Evolutionary conservation across 2,797 vertebrate genomes (phyloP).

Genomic region (Tenualosa ilisha): DNA sequence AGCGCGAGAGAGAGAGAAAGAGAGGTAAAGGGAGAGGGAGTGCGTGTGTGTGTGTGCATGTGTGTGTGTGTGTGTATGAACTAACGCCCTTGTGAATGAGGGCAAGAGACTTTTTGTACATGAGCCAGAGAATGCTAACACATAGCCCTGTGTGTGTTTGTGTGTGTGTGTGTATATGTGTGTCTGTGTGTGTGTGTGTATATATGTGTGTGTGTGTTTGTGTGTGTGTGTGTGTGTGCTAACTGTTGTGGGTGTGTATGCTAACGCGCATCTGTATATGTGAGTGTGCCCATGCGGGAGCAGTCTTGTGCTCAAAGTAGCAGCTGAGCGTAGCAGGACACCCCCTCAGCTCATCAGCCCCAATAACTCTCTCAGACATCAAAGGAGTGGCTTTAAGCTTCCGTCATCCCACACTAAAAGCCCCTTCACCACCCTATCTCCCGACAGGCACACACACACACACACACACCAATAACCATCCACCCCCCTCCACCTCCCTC

Average conservation of each 20-base stretch:
- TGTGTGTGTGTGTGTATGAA: background rate
- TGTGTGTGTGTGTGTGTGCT: background rate
- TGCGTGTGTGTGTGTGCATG: background rate
- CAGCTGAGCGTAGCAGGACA: constrained; percentile 7
- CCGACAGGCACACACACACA: background rate
- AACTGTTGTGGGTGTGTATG: background rate
- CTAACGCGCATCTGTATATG: background rate
- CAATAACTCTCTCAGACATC: background rate
- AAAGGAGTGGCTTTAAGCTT: background rate
- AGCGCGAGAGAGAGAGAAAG: background rate
- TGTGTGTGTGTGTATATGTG: background rate
- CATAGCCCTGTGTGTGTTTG: background rate
- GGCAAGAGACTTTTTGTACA: too few relatives aligned
- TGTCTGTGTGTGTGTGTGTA: background rate
- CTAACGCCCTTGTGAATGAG: background rate
- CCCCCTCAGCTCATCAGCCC: constrained; percentile 4
- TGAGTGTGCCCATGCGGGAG: background rate
- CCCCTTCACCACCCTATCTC: background rate
- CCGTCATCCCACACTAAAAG: background rate
- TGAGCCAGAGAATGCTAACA: background rate
- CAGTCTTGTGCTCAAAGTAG: background rate
- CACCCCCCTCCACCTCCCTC: background rate
- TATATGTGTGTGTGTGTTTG: background rate
- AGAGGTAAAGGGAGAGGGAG: background rate
- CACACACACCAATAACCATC: background rate